These are phyloP conservation scores for Physocephala rufipes DNA, from an alignment of 2,888 invertebrate genomes.

Conservation along the genomic window DNA sequence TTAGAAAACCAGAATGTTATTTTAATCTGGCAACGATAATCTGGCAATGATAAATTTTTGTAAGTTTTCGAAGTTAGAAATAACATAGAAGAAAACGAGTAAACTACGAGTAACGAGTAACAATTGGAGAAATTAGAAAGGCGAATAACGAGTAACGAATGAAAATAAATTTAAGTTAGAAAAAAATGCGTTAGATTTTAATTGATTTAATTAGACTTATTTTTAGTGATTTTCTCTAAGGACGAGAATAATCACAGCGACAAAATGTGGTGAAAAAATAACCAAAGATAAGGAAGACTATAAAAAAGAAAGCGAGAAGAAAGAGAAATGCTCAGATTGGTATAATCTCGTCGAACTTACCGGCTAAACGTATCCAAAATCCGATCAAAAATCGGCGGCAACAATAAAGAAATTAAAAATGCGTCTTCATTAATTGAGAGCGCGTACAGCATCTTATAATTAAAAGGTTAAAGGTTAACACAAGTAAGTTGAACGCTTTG, in stretches of 20 bases:
- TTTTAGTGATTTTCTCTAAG: background rate
- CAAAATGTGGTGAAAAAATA: constrained; percentile 8
- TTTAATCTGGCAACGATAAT: constrained; percentile 38
- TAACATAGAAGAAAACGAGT: no score
- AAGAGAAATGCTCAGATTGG: background rate
- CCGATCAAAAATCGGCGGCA: background rate
- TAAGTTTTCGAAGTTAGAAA: constrained; percentile 7
- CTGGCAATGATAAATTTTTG: background rate
- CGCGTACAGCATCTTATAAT: background rate
- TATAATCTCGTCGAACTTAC: constrained; percentile 26
- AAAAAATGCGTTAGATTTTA: background rate
- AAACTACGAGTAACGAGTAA: no score
- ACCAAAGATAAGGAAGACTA: background rate
- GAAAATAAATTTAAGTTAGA: constrained; percentile 11
- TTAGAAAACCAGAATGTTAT: constrained; percentile 56
- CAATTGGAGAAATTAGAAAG: no score
- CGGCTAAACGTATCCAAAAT: constrained; percentile 26
- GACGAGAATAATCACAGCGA: constrained; percentile 19
- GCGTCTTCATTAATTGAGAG: constrained; percentile 15
- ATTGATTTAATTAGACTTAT: background rate
- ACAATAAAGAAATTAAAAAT: constrained; percentile 27
- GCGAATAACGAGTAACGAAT: constrained; percentile 2
- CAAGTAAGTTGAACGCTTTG: constrained; percentile 8
- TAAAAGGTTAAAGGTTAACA: background rate
- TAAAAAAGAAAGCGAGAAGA: background rate